Percentiles rank a stretch among this genome's conserved stretches.
Evolutionary conservation across 2,888 invertebrate genomes (phyloP).

Genomic region (Standfussiana lucernea): DNA sequence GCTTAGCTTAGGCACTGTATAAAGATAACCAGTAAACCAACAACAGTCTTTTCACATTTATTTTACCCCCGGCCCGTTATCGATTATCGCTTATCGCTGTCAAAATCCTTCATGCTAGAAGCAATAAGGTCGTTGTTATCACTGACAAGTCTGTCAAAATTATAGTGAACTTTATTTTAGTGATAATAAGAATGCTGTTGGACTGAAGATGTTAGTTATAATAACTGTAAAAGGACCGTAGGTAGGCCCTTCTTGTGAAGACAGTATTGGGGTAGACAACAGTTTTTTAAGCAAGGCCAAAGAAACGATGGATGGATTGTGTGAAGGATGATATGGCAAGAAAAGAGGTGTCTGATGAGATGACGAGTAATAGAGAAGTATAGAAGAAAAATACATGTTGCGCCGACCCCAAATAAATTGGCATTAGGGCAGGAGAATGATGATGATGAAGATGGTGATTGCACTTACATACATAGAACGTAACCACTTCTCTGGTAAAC

Average conservation of each 20-base stretch:
- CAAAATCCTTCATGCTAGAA: not conserved
- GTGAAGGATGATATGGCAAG: no score
- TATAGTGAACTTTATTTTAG: not conserved
- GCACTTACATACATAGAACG: not conserved
- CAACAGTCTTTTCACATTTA: not conserved
- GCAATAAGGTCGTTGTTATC: not conserved
- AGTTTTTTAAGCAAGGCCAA: no score
- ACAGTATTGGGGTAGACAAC: not conserved
- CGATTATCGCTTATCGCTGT: no score
- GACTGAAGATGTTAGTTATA: not conserved
- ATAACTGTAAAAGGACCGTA: not conserved
- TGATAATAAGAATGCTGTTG: not conserved
- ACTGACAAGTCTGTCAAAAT: not conserved
- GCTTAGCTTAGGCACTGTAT: slow-evolving; percentile 66
- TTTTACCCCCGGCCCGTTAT: not conserved
- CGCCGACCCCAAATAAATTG: no score
- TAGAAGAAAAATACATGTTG: no score
- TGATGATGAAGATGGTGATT: no score
- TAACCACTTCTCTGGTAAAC: not conserved
- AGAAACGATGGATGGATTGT: no score
- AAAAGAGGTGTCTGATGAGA: no score
- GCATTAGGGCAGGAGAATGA: no score
- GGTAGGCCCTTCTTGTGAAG: not conserved
- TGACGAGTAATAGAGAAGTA: no score
- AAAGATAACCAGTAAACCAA: not conserved